Base-by-base conservation (phyloP, 2,113 vertebrate genomes). In the Cyanocitta stelleri region DNA sequence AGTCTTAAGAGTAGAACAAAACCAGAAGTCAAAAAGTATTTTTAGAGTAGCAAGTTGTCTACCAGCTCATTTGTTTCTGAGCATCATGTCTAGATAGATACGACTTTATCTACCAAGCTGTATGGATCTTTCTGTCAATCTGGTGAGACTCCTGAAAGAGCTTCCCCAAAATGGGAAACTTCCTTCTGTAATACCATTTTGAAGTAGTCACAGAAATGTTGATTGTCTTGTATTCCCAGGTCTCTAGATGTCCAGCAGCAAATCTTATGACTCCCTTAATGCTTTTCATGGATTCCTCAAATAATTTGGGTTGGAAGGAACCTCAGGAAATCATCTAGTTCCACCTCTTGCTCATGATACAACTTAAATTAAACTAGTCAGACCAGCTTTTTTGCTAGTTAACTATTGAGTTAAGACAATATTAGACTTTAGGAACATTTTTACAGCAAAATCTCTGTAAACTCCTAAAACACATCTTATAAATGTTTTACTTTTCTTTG, bases 201-300 rank as follows among this genome's bases (percentile, higher is more conserved):
- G 29, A 83, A 82, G 55, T 76, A 0, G 0, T n/a, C 48, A 24
- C 33, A 17, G 37, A 69, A 80, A 16, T 66, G 54, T 20, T 78
- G 35, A 24, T 63, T 87, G 8, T 62, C 16, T 27, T 83, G 6
- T 54, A 26, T 12, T 79, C 17, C 8, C 12, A 43, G 22, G 22
- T 73, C 41, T 90, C 49, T 27, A 72, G 56, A 44, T 62, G n/a
- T 69, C 26, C n/a, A 39, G 16, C 16, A 76, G 62, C 24, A 92
- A 66, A 55, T 81, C 12, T 61, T 41, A 22, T 1, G 18, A 43
- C 15, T 75, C 11, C 4, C 12, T 41, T 76, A 54, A 30, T 54
- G 16, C 46, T 95, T 79, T 26, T 48, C 4, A 13, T 69, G 0
- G 4, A 58, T 66, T 85, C 0, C 0, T 54, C 7, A 11, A 74